Percentiles rank a stretch among this genome's conserved stretches.
These are phyloP conservation scores for Hoplostethus atlanticus DNA, from an alignment of 2,797 vertebrate species.

Conservation along the genomic window DNA sequence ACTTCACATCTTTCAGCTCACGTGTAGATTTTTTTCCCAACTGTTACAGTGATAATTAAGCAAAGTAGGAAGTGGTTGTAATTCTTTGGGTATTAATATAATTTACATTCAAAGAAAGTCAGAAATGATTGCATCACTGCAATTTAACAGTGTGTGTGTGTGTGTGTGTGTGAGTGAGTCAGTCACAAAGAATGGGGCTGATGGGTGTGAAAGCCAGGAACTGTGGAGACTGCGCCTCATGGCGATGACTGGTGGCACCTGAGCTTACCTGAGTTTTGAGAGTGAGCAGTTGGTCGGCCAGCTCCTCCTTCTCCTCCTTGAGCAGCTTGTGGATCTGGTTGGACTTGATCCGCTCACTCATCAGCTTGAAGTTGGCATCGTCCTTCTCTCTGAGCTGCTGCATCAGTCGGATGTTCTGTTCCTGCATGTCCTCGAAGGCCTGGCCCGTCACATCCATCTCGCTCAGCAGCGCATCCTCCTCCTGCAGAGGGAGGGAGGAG, in stretches of 20 bases:
- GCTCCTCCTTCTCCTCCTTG: constrained; percentile 94
- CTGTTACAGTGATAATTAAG: too few relatives aligned
- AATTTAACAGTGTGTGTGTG: background rate
- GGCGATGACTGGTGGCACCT: constrained; percentile 78
- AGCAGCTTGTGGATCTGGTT: constrained; percentile 97
- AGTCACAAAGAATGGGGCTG: background rate
- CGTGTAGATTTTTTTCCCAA: too few relatives aligned
- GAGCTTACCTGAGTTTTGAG: constrained; percentile 96
- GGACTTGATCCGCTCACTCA: constrained; percentile 95
- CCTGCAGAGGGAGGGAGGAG: constrained; percentile 85
- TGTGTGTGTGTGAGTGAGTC: background rate
- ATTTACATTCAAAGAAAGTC: background rate
- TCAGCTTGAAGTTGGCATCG: constrained; percentile 95
- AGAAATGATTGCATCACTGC: background rate
- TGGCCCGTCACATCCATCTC: constrained; percentile 96
- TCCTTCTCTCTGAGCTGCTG: constrained; percentile 95
- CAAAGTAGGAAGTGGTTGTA: too few relatives aligned
- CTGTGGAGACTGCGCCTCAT: background rate
- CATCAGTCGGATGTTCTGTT: constrained; percentile 93
- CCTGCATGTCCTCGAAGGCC: constrained; percentile 97
- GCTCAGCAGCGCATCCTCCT: constrained; percentile 92
- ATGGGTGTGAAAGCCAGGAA: background rate
- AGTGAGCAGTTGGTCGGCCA: constrained; percentile 93
- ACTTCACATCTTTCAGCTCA: too few relatives aligned
- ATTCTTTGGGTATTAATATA: background rate